Evolutionary conservation across 2,797 vertebrate genomes (phyloP).

Genomic region (Siniperca obscura): DNA sequence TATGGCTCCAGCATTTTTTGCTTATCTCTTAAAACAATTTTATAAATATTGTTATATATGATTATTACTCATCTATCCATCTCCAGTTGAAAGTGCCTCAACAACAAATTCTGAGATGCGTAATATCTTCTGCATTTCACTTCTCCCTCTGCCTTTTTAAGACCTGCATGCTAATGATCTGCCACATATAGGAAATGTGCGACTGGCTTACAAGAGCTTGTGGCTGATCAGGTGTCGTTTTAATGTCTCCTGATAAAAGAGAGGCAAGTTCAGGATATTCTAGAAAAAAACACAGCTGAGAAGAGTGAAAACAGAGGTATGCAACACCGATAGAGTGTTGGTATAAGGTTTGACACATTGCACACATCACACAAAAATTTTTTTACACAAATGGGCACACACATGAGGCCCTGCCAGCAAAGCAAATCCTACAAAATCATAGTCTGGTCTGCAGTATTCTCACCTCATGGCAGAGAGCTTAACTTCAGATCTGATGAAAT

Average conservation of each 20-base stretch:
- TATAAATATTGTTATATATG: constrained; percentile 8
- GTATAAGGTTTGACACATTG: constrained; percentile 32
- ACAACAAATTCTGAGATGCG: neutral
- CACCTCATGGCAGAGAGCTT: constrained; percentile 25
- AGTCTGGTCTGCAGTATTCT: constrained; percentile 18
- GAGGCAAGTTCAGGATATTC: constrained; percentile 27
- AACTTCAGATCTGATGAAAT: constrained; percentile 32
- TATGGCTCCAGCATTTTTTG: neutral
- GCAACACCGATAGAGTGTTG: neutral
- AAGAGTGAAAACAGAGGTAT: constrained; percentile 28
- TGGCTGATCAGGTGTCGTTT: constrained; percentile 62
- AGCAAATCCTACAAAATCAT: constrained; percentile 17
- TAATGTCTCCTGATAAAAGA: constrained; percentile 56
- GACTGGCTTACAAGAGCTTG: constrained; percentile 27
- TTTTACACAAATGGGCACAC: neutral
- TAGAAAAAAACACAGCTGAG: constrained; percentile 23
- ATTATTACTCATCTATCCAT: constrained; percentile 10
- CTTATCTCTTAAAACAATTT: neutral
- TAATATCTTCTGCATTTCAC: constrained; percentile 18
- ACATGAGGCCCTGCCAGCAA: neutral
- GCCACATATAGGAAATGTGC: constrained; percentile 43
- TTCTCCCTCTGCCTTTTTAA: constrained; percentile 20
- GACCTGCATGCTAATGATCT: constrained; percentile 34
- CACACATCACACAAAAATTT: constrained; percentile 8
- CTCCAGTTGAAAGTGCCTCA: constrained; percentile 22